A percentile compares a stretch with the other conserved stretches of the same genome.
These are phyloP conservation scores for Empidonax alnorum DNA, from an alignment of 2,113 vertebrate species.

Conservation along the genomic window DNA sequence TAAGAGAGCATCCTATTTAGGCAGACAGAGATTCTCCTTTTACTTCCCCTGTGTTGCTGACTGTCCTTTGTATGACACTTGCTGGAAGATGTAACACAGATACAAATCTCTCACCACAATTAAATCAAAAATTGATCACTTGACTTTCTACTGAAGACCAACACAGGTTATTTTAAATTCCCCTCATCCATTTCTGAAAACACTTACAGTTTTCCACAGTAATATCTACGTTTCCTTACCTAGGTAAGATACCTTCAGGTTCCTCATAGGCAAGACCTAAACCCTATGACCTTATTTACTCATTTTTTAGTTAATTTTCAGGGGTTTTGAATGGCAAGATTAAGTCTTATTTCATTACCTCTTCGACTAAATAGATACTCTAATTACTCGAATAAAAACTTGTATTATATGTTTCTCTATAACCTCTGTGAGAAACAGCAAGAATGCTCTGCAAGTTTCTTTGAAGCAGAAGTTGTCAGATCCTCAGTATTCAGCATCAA, in stretches of 20 bases:
- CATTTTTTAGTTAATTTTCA: neutral
- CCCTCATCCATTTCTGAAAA: neutral
- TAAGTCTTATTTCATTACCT: neutral
- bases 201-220: neutral
- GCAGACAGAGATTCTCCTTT: neutral
- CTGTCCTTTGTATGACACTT: neutral
- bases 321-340: neutral
- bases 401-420: neutral
- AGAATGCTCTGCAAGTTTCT: neutral
- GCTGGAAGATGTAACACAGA: neutral
- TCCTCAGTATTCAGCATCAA: neutral
- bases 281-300: neutral
- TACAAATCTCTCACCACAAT: neutral
- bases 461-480: neutral
- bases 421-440: neutral
- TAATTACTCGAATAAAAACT: neutral
- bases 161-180: neutral
- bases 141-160: neutral
- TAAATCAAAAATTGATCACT: conserved; percentile 8
- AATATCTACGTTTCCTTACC: neutral
- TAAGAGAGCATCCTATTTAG: neutral
- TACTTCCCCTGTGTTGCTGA: neutral
- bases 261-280: neutral
- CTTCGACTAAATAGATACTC: neutral
- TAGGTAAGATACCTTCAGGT: neutral